phyloP scores from a whole-genome alignment of 2,113 vertebrate genomes.

The Fregetta grallaria region DNA sequence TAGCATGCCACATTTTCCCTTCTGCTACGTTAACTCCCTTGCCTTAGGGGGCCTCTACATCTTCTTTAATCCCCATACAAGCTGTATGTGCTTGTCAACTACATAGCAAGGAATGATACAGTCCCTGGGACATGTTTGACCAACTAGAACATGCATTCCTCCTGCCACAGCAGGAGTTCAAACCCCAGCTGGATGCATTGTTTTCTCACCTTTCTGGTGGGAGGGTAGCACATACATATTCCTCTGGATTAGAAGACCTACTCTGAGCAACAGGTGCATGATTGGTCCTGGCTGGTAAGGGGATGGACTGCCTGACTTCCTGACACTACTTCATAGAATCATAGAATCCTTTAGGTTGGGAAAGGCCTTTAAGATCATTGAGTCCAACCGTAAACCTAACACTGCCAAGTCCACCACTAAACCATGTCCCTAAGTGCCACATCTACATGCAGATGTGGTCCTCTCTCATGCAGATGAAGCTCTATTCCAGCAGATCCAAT shows the following conservation, averaged over 20 bases:
- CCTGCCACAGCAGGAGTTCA: background rate
- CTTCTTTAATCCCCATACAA: background rate
- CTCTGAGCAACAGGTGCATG: background rate
- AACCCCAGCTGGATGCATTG: background rate
- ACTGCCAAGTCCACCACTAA: background rate
- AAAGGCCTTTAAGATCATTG: background rate
- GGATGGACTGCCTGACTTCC: background rate
- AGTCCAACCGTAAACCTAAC: background rate
- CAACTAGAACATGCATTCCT: background rate
- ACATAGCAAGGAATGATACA: background rate
- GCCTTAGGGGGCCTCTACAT: background rate
- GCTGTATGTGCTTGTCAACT: background rate
- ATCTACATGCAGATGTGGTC: too few relatives aligned
- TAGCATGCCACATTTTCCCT: background rate
- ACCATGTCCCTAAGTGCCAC: background rate
- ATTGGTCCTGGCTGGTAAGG: background rate
- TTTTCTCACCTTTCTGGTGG: background rate
- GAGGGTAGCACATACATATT: background rate
- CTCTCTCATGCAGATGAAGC: background rate
- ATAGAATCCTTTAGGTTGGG: background rate
- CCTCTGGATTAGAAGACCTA: background rate
- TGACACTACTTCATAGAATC: background rate
- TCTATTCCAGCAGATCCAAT: background rate
- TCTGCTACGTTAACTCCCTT: background rate
- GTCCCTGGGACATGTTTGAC: background rate